Base-by-base conservation (phyloP, 2,888 invertebrate species). In the Cephus runcator region DNA sequence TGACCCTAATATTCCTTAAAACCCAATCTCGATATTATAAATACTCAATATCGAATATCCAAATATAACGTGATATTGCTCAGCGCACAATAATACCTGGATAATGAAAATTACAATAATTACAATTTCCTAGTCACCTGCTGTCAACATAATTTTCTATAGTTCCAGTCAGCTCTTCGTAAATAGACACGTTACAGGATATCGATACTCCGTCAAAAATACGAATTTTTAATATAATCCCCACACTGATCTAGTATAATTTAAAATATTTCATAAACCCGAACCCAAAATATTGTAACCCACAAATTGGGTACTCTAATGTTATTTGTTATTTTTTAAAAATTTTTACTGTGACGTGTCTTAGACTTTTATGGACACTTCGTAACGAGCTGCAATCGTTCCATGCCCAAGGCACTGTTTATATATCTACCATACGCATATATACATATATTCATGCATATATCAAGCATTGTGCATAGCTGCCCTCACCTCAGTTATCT, bases 401-500 rank as follows among this genome's bases (percentile, higher is more conserved):
- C 81, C 84, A 85, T 83, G 83, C 80, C 83, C 76, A 77, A 40
- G 12, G 76, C 75, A 75, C 75, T 82, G 80, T 80, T 84, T 83
- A 83, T 83, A 84, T 56, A 23, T 56, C 23, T 23, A 56, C 23
- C 23, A 23, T 9, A 56, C 2, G 23, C 23, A 56, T 82, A 79
- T 80, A 83, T 83, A 83, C 81, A 85, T 84, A 84, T 84, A 85
- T 85, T 83, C 81, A 81, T 81, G 85, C 87, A 87, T 88, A 89
- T 86, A 90, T 90, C 89, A 90, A 83, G 81, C 87, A 90, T 89
- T 90, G 89, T 90, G 88, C 87, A 90, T 88, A 88, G 88, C 87
- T 88, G 89, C 90, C 88, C 88, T 89, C 89, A 89, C 90, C 90
- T 89, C 89, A 87, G 90, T 88, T 90, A 90, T 90, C 90, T 90